Conservation (phyloP, 2,888 invertebrate genomes). For the Macrosiphum euphorbiae region DNA sequence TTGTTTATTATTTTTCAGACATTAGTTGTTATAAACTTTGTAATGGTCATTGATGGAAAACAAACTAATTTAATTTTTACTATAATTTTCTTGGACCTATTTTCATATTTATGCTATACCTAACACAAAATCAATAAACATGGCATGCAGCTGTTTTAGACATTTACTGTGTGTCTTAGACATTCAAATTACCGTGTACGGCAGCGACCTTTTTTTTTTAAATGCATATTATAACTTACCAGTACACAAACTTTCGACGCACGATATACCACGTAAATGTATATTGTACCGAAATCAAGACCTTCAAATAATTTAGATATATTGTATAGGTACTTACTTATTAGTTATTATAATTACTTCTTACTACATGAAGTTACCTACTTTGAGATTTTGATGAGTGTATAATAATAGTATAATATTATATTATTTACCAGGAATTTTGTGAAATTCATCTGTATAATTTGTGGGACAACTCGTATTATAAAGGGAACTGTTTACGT, state of each 20-base stretch:
- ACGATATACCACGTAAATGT: not conserved
- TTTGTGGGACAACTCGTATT: not conserved
- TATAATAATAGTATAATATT: not conserved
- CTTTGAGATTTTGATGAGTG: not conserved
- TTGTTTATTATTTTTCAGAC: not conserved
- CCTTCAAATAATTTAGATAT: no score
- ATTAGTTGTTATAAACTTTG: not conserved
- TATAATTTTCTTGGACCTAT: not conserved
- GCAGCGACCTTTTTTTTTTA: not conserved
- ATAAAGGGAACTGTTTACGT: not conserved
- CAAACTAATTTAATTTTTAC: no score
- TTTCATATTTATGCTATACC: not conserved
- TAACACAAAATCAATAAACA: not conserved
- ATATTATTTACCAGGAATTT: not conserved
- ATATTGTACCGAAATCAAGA: not conserved
- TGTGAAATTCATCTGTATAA: not conserved
- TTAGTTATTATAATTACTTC: not conserved
- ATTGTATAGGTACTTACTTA: not conserved
- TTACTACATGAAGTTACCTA: not conserved
- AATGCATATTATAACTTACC: not conserved
- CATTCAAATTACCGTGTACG: not conserved
- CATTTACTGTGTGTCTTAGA: slow-evolving; percentile 2
- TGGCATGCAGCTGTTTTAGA: not conserved
- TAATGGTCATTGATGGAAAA: not conserved
- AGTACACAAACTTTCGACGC: not conserved